Conservation (phyloP, 2,888 invertebrate species). For the Cheilosia soror region DNA sequence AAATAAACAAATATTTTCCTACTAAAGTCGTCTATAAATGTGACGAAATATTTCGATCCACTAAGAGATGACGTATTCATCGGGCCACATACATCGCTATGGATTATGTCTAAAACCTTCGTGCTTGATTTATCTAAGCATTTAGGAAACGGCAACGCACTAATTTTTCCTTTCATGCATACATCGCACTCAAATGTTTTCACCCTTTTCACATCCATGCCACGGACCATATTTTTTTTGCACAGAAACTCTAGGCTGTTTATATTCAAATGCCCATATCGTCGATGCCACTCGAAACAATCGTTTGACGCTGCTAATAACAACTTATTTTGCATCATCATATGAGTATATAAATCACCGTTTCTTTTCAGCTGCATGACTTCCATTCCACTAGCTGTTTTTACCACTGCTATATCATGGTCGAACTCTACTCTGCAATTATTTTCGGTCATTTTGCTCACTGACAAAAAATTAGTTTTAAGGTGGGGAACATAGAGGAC, state of each 20-base stretch:
- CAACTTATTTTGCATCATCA: background rate
- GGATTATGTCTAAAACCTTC: conserved; percentile 23
- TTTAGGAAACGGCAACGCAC: conserved; percentile 18
- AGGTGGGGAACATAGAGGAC: conserved; percentile 7
- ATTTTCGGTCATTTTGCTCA: conserved; percentile 23
- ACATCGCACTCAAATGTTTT: conserved; percentile 23
- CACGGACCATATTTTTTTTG: conserved; percentile 5
- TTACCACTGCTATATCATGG: conserved; percentile 11
- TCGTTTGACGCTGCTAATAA: background rate
- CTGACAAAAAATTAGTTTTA: conserved; percentile 30
- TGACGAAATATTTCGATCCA: conserved; percentile 61
- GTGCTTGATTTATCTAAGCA: background rate
- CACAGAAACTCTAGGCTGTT: conserved; percentile 24
- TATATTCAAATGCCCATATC: conserved; percentile 16
- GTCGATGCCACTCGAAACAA: conserved; percentile 14
- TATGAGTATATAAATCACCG: background rate
- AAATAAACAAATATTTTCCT: conserved; percentile 60
- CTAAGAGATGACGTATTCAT: conserved; percentile 56
- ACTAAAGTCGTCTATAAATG: conserved; percentile 73
- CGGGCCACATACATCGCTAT: conserved; percentile 68
- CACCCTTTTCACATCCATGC: conserved; percentile 5
- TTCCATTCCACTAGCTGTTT: conserved; percentile 2
- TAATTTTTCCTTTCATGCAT: conserved; percentile 32
- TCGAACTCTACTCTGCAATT: conserved; percentile 22
- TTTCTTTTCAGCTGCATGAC: conserved; percentile 10